phyloP scores from a whole-genome alignment of 2,888 invertebrate genomes.

The Rhagonycha fulva region DNA sequence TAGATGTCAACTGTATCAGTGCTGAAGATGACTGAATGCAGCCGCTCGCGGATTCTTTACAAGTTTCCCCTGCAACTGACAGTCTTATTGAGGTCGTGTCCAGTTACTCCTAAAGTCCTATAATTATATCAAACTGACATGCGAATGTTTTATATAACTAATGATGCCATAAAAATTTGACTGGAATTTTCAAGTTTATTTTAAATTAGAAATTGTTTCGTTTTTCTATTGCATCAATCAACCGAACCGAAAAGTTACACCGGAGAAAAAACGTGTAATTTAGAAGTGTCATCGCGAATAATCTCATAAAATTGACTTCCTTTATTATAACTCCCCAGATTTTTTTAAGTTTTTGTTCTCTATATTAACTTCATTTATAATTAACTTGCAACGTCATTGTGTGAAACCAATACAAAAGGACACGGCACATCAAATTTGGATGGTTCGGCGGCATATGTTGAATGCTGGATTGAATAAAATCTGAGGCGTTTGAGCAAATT shows the following conservation, averaged over 20 bases:
- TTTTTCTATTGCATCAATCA: neutral
- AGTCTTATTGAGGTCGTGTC: conserved; percentile 49
- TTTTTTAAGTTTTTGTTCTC: conserved; percentile 11
- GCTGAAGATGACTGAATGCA: conserved; percentile 49
- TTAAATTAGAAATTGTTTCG: neutral
- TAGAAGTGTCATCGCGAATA: neutral
- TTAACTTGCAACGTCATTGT: conserved; percentile 28
- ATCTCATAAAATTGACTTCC: neutral
- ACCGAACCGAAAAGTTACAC: neutral
- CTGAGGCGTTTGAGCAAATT: conserved; percentile 16
- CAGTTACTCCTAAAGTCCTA: conserved; percentile 45
- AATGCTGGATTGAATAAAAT: conserved; percentile 18
- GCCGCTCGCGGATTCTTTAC: conserved; percentile 51
- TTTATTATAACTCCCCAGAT: neutral
- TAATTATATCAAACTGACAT: conserved; percentile 46
- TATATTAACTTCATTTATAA: conserved; percentile 28
- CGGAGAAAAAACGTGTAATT: neutral
- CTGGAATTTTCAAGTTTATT: neutral
- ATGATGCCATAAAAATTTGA: neutral
- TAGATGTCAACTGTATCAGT: conserved; percentile 41
- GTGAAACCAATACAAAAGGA: conserved; percentile 24
- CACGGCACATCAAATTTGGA: conserved; percentile 25
- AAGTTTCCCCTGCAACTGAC: conserved; percentile 47
- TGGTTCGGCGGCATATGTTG: conserved; percentile 25
- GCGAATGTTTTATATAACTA: conserved; percentile 35